Base-by-base conservation (phyloP, 2,888 invertebrate genomes). In the Ptychoptera albimana region DNA sequence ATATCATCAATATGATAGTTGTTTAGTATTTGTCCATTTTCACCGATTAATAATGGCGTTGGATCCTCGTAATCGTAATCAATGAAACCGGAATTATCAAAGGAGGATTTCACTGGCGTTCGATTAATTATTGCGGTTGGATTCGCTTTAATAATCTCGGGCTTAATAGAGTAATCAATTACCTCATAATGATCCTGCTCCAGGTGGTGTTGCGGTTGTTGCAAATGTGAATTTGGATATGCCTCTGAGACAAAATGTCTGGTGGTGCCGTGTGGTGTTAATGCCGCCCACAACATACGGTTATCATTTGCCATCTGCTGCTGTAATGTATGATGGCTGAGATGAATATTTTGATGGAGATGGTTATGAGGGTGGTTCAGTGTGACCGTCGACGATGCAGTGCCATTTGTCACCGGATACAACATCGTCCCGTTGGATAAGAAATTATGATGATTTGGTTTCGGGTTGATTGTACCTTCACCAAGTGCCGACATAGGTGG, bases 51-150 rank as follows among this genome's bases (percentile, higher is more conserved):
- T 43, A 80, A 58, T 1, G 82, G 78, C 1, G 82, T 80, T 4
- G 83, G 79, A 55, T 85, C 85, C 60, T 83, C 84, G 58, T 81
- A 81, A 52, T 87, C 86, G 42, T 82, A 82, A 60, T 82, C 83
- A 60, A 82, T 78, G 60, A 83, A 82, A 30, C 81, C 78, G 45
- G 79, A 78, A 57, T 85, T 85, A 60, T 79, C 79, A 58, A 79
- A 79, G 46, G 72, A 63, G 63, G 42, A 42, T 35, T 42, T 35
- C 31, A 61, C 57, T 44, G 60, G 59, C 6, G 58, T 58, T 37
- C 57, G 55, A 49, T 63, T 64, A 10, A 56, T 31, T 37, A n/a
- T 43, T 11, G 43, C 29, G 14, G 43, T 40, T 7, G 45, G 55
- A 45, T 59, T 23, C 23, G 23, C 3, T 23, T 23, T 23, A 59